Base-by-base conservation (phyloP, 1,140 invertebrate species). In the Doryteuthis pealeii region DNA sequence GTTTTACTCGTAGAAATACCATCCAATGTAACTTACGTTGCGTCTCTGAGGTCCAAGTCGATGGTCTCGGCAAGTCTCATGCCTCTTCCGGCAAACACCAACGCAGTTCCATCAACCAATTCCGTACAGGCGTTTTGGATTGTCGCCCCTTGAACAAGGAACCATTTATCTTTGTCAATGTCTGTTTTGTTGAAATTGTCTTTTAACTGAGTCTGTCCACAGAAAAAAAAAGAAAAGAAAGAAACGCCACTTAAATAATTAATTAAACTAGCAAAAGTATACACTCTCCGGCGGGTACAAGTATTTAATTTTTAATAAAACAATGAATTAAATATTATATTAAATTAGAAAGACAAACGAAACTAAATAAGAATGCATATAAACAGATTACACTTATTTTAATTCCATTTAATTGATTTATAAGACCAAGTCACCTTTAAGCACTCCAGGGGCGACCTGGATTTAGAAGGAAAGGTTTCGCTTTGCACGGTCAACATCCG, bases 31-130 rank as follows among this genome's bases (percentile, higher is more conserved):
- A 77, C 77, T 67, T 80, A 88, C 82, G 80, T 86, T 14, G 85
- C 85, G 79, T 86, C 84, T 66, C 86, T 83, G 10, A 87, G 83
- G 76, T 89, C 88, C 32, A 89, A 81, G 70, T 85, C 83, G 15
- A 76, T 65, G 18, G 87, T 87, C 35, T 82, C 81, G 18, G 84
- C 79, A 58, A 83, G 82, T 70, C 86, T 78, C 32, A 83, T 79
- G 32, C 82, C 83, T n/a, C 81, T 78, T 1, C 86, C 86, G 76
- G 75, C 82, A 80, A 87, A 84, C 26, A 86, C 82, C 49, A 87
- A 80, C 0, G 86, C 82, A 10, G 82, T 79, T 12, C 82, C 82
- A 32, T 86, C 83, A n/a, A 87, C 82, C n/a, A 83, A 73, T 2
- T 69, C 72, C 14, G 78, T 73, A 77, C 87, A 88, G 8, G 80